phyloP scores from a whole-genome alignment of 1,140 invertebrate species.

The Drosophila obscura region DNA sequence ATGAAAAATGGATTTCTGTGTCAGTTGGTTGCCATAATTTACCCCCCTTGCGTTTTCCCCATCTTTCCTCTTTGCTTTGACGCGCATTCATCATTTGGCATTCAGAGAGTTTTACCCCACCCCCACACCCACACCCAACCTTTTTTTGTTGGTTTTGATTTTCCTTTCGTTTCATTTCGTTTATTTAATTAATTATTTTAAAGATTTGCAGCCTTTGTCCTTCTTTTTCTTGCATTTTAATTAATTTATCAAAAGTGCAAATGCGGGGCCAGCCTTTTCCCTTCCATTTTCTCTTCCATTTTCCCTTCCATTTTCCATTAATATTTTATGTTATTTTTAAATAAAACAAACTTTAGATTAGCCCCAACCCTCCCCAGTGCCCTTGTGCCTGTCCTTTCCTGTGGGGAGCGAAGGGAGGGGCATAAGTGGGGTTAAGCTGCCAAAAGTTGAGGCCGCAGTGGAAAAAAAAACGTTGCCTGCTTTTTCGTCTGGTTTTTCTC shows the following conservation, averaged over 20 bases:
- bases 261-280: slow-evolving; percentile 27
- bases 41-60: not conserved
- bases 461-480: slow-evolving; percentile 51
- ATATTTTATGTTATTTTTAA: slow-evolving; percentile 71
- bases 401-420: not conserved
- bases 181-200: slow-evolving; percentile 83
- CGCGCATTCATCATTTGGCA: slow-evolving; percentile 79
- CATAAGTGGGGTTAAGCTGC: slow-evolving; percentile 74
- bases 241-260: slow-evolving; percentile 82
- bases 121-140: no score
- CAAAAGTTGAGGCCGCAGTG: slow-evolving; percentile 70
- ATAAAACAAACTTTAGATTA: slow-evolving; percentile 79
- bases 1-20: slow-evolving; percentile 82
- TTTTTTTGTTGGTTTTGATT: slow-evolving; percentile 21
- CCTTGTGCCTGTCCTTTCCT: slow-evolving; percentile 1
- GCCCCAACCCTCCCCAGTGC: slow-evolving; percentile 33
- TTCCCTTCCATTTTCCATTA: slow-evolving; percentile 36
- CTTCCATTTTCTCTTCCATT: no score
- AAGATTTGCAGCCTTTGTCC: slow-evolving; percentile 66
- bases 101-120: slow-evolving; percentile 37
- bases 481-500: slow-evolving; percentile 29
- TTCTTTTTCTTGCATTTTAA: slow-evolving; percentile 63
- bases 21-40: slow-evolving; percentile 82
- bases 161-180: slow-evolving; percentile 40
- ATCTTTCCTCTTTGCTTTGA: slow-evolving; percentile 49